Evolutionary conservation across 2,888 invertebrate genomes (phyloP), one percentile per base, ranked within the genome.

Genomic region (Phymatocera aterrima): DNA sequence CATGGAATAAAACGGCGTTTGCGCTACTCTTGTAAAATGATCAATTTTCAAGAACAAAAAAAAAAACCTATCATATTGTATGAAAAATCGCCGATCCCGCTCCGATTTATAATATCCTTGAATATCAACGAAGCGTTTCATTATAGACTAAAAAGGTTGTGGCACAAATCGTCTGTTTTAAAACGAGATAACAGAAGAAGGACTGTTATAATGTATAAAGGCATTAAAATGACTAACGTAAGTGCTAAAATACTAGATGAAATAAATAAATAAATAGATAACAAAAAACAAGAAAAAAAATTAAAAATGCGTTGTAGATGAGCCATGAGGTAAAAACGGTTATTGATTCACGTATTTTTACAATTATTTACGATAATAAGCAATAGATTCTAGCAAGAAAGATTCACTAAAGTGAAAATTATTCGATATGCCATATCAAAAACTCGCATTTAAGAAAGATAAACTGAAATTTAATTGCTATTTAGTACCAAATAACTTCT

Each of bases 361-460:
- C 72, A 48, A 72, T 51, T 21, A 43, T 51, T 72, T 72, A 51
- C 34, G n/a, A n/a, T n/a, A 72, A 43, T 72, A 51, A 51, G 72
- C 72, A 72, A 72, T 72, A 72, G 72, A 51, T 72, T 51, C n/a
- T 43, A 43, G 12, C 43, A 43, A 72, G 51, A 31, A 72, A 68
- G 6, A 43, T 48, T 72, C 72, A 72, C 72, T 51, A 51, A 64
- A 48, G 72, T 51, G 72, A 72, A 51, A 51, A 34, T 34, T 72
- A 72, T 72, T 72, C 72, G 72, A 72, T 72, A 72, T 72, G 72
- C 72, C 72, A 72, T 72, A 72, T 72, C 72, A 72, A 72, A 72
- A 72, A 72, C 34, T 72, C 72, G 72, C 72, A 72, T 51, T 72
- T 72, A 72, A 51, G 51, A 51, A 8, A 51, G 15, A 34, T 48